Evolutionary conservation across 2,888 invertebrate species (phyloP), one percentile per base, ranked within the genome.

Genomic region (Leucoma salicis): DNA sequence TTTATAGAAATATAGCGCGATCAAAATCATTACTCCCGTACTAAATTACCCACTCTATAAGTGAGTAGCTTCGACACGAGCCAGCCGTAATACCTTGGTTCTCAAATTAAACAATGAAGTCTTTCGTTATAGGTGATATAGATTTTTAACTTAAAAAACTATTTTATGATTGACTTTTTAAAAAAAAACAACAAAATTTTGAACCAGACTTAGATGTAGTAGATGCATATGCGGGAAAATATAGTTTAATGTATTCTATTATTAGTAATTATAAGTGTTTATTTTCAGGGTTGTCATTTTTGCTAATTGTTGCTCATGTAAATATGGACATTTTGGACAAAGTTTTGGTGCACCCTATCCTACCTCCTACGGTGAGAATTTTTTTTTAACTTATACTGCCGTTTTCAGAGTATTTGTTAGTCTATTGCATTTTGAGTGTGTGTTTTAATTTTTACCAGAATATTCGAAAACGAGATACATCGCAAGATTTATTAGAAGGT

Each of bases 31-130:
- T 49, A 21, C 12, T 7, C 27, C 24, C 40, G 39, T 58, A 51
- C 24, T 46, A 68, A 78, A 78, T 78, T 78, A 74, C 61, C 43
- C 52, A 65, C 62, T 68, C 66, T 84, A 84, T 86, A 85, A 83
- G 77, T 76, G 70, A 62, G 54, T 53, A 63, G 63, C 49, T 44
- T 49, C 53, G 11, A 11, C n/a, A 10, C 11, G 11, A n/a, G n/a
- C n/a, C n/a, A 1, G 4, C n/a, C 11, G 21, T 4, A 27, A 27
- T 21, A 10, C 2, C 4, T n/a, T n/a, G n/a, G n/a, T n/a, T n/a
- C n/a, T n/a, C n/a, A n/a, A n/a, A n/a, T n/a, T 6, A 10, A n/a
- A 27, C n/a, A 2, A 27, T 85, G 86, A 66, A 66, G 49, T 49
- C 51, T 42, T 47, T 71, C 50, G 49, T 47, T 53, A 44, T 76